phyloP scores from a whole-genome alignment of 2,888 invertebrate genomes.

The Anoplius nigerrimus region DNA sequence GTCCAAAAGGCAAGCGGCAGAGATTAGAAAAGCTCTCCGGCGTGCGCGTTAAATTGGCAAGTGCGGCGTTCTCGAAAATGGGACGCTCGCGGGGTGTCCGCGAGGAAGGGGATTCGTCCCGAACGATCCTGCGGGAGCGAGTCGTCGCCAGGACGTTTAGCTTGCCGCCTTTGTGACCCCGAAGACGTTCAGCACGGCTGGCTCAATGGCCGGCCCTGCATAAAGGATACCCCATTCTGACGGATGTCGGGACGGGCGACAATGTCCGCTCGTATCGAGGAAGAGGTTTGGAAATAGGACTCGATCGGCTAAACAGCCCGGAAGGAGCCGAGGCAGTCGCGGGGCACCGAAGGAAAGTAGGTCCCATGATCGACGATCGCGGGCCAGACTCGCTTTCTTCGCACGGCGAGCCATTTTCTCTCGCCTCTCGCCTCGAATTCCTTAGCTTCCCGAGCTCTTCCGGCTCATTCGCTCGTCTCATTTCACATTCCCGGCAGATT shows the following conservation, averaged over 20 bases:
- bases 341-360: neutral
- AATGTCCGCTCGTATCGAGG: constrained; percentile 32
- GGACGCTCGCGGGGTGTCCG: neutral
- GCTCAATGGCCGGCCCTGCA: constrained; percentile 23
- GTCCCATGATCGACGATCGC: neutral
- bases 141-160: neutral
- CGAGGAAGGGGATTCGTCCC: neutral
- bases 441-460: too few relatives aligned
- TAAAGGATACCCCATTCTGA: constrained; percentile 19
- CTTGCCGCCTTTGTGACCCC: too few relatives aligned
- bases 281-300: constrained; percentile 37
- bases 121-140: neutral
- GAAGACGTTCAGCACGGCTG: too few relatives aligned
- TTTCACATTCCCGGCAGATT: constrained; percentile 4
- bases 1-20: too few relatives aligned
- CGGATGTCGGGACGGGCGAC: constrained; percentile 13
- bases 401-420: neutral
- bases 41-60: constrained; percentile 52
- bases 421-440: constrained; percentile 20
- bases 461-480: neutral
- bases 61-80: neutral
- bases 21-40: constrained; percentile 57
- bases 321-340: constrained; percentile 8
- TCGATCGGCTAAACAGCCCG: constrained; percentile 25
- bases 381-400: too few relatives aligned